Percentiles rank a stretch among this genome's conserved stretches.
These are phyloP conservation scores for Cygnus buccinator DNA, from an alignment of 2,113 vertebrate species.

Conservation along the genomic window DNA sequence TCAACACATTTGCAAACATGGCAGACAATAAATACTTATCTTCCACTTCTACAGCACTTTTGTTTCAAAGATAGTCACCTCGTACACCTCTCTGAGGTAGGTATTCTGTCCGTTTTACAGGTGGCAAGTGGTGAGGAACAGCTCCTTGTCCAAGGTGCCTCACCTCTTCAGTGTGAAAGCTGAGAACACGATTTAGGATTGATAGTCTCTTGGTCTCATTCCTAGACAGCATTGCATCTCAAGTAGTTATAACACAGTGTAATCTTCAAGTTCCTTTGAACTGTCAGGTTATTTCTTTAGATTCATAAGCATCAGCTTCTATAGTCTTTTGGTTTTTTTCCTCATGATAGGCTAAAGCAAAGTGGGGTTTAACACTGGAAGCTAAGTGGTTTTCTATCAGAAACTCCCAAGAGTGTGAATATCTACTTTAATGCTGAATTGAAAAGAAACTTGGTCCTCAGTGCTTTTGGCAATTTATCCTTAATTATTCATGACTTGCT, in stretches of 20 bases:
- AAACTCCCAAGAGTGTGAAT: neutral
- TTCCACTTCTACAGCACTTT: neutral
- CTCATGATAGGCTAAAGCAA: conserved; percentile 18
- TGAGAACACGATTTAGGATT: neutral
- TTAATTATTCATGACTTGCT: neutral
- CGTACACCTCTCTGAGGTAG: conserved; percentile 53
- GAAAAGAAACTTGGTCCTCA: conserved; percentile 1
- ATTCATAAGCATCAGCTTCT: conserved; percentile 12
- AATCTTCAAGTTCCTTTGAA: conserved; percentile 30
- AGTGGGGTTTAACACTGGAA: conserved; percentile 1
- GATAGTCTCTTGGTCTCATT: neutral
- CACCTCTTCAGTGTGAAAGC: neutral
- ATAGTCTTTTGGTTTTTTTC: neutral
- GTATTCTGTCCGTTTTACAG: neutral
- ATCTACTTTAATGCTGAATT: conserved; percentile 39
- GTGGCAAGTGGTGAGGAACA: neutral
- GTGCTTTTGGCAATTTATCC: neutral
- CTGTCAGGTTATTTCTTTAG: neutral
- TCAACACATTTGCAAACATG: neutral
- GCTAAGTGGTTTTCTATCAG: neutral
- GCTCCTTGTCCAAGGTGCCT: neutral
- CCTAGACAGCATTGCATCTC: neutral
- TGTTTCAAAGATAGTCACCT: neutral
- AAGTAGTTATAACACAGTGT: conserved; percentile 25
- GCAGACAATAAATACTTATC: conserved; percentile 38